phyloP scores from a whole-genome alignment of 2,888 invertebrate species.

The Argynnis bischoffii region DNA sequence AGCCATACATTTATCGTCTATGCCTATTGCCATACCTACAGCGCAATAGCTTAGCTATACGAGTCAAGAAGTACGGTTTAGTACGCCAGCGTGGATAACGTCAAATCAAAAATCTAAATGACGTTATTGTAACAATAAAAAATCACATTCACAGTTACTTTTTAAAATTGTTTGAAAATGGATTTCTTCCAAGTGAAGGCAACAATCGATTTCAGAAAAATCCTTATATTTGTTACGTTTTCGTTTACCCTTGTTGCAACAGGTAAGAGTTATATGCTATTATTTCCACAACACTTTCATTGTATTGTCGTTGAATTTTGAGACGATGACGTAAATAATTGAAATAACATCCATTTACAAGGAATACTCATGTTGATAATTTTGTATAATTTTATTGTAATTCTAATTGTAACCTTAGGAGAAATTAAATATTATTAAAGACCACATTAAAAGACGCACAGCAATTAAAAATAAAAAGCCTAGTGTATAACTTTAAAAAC shows the following conservation, averaged over 20 bases:
- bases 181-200: slow-evolving; percentile 48
- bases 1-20: neutral
- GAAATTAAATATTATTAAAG: too few species aligned
- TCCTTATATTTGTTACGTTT: slow-evolving; percentile 25
- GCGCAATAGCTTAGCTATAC: neutral
- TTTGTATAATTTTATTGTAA: neutral
- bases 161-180: slow-evolving; percentile 48
- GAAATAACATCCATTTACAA: slow-evolving; percentile 13
- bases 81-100: slow-evolving; percentile 44
- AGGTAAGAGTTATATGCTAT: slow-evolving; percentile 30
- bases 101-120: slow-evolving; percentile 43
- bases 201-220: slow-evolving; percentile 24
- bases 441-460: too few species aligned
- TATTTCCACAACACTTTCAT: slow-evolving; percentile 25
- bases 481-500: too few species aligned
- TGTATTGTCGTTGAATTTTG: slow-evolving; percentile 25
- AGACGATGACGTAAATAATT: slow-evolving; percentile 34
- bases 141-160: slow-evolving; percentile 38
- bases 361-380: neutral
- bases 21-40: slow-evolving; percentile 1
- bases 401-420: neutral
- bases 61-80: slow-evolving; percentile 7
- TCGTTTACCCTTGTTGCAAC: slow-evolving; percentile 32
- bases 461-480: too few species aligned
- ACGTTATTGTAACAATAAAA: slow-evolving; percentile 45